Evolutionary conservation across 2,797 vertebrate genomes (phyloP), one percentile per base, ranked within the genome.

Genomic region (Anas flavirostris): DNA sequence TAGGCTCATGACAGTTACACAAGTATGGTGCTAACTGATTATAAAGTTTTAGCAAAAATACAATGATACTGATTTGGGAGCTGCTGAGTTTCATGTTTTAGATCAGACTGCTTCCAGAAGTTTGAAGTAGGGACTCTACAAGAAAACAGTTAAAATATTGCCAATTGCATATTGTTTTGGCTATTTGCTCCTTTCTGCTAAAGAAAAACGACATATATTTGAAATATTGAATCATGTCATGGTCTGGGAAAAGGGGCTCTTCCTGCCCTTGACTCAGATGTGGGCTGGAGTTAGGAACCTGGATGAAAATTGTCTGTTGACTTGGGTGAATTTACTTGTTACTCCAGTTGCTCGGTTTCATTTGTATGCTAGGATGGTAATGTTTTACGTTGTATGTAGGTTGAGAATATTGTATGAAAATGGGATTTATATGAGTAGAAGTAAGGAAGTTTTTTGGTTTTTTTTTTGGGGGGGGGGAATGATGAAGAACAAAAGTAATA

Each of bases 81-180:
- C 28, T 73, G 55, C 29, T 83, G 43, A 10, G 5, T 76, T 72
- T 72, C 21, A 5, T 18, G 5, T 16, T 46, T 67, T 46, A 46
- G 8, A 26, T 78, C 25, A 35, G 5, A 26, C 68, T 60, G 9
- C 50, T 48, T 74, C 81, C 15, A 52, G 39, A 46, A 72, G 26
- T 68, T 7, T 29, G 58, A 48, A 60, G 62, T 55, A 69, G 13
- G 15, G 26, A 43, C 19, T 80, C 12, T 12, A 7, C 9, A 62
- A 66, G 31, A 26, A 77, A 81, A 25, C 10, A 25, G 8, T 62
- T 92, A 1, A 44, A 64, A 15, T 55, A 25, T 9, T 72, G 23
- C 22, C 37, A 10, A 1, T 16, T 55, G 5, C 4, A 0, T 31
- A 5, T 8, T 0, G 0, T 60, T 62, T 82, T 10, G 66, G 35